Evolutionary conservation across 2,113 vertebrate species (phyloP).

Genomic region (Pungitius pungitius): DNA sequence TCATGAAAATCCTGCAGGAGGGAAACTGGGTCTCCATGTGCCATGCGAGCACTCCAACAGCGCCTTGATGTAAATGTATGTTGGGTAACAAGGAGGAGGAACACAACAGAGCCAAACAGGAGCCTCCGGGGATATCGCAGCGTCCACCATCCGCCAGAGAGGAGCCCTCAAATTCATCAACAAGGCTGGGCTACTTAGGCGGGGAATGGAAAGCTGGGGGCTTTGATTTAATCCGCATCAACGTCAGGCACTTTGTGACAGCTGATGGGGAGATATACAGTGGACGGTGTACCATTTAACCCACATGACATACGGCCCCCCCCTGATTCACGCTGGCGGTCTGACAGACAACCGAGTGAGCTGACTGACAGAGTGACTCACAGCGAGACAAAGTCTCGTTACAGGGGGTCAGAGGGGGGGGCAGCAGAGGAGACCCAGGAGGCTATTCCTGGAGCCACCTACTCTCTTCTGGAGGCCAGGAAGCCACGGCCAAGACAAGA

Average conservation of each 20-base stretch:
- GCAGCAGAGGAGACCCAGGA: slow-evolving; percentile 13
- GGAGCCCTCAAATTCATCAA: slow-evolving; percentile 60
- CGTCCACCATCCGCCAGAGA: slow-evolving; percentile 22
- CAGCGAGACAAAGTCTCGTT: slow-evolving; percentile 63
- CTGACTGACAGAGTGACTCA: slow-evolving; percentile 64
- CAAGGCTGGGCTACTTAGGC: slow-evolving; percentile 49
- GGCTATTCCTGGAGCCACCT: slow-evolving; percentile 28
- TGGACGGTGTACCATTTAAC: slow-evolving; percentile 73
- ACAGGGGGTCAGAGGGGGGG: slow-evolving; percentile 39
- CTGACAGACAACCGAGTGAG: slow-evolving; percentile 60
- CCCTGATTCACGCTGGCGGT: slow-evolving; percentile 50
- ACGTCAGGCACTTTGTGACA: slow-evolving; percentile 66
- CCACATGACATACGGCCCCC: slow-evolving; percentile 61
- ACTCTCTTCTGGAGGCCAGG: slow-evolving; percentile 6
- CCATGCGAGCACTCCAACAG: slow-evolving; percentile 46
- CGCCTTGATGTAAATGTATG: slow-evolving; percentile 57
- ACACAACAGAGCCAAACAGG: slow-evolving; percentile 38
- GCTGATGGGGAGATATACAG: slow-evolving; percentile 68
- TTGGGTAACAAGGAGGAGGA: slow-evolving; percentile 59
- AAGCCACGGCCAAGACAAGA: slow-evolving; percentile 22
- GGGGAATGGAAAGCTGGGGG: slow-evolving; percentile 25
- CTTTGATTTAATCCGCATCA: slow-evolving; percentile 72
- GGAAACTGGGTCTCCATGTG: slow-evolving; percentile 61
- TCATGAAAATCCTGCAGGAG: slow-evolving; percentile 64
- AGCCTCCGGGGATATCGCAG: slow-evolving; percentile 57